Base-by-base conservation (phyloP, 2,888 invertebrate species). In the Beris chalybata region DNA sequence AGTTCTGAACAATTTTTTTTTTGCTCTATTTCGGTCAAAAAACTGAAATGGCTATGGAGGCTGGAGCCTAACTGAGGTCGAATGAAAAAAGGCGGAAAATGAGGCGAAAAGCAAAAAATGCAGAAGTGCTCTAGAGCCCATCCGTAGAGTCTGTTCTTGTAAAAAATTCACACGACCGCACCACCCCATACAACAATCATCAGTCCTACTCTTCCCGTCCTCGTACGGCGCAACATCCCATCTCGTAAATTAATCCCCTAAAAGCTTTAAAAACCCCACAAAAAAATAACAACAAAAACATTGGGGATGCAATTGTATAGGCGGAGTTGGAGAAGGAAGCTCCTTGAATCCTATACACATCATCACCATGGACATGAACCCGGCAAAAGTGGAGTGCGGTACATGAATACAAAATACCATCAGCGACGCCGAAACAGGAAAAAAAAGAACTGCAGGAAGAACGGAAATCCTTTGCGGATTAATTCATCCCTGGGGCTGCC, bases 201-300 rank as follows among this genome's bases (percentile, higher is more conserved):
- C 38, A 38, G 7, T 38, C 3, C 5, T 9, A 38, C 38, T 38
- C 38, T 22, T 15, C 6, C 9, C 15, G 7, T 15, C 7, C 13
- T 6, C 52, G 9, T 7, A n/a, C n/a, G 31, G 30, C 54, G 31
- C 32, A 54, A 29, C 32, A 31, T 30, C 54, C 54, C 31, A 29
- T 54, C 54, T 54, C 31, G 31, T 31, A 54, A 54, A 54, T 54
- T 54, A 54, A 54, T 54, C 30, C 54, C 31, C 54, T 54, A 54
- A 54, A 54, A 54, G 54, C 54, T 30, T n/a, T n/a, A 30, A 31
- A 54, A 54, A n/a, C 5, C 38, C 38, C 9, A 12, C 30, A 4
- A 54, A 54, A 30, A 54, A 54, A 12, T 5, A 54, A 30, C 54
- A 31, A 30, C 12, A 54, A 54, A 54, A 54, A 54, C n/a, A 30